Base-by-base conservation (phyloP, 1,140 invertebrate species). In the Dreissena rostriformis region DNA sequence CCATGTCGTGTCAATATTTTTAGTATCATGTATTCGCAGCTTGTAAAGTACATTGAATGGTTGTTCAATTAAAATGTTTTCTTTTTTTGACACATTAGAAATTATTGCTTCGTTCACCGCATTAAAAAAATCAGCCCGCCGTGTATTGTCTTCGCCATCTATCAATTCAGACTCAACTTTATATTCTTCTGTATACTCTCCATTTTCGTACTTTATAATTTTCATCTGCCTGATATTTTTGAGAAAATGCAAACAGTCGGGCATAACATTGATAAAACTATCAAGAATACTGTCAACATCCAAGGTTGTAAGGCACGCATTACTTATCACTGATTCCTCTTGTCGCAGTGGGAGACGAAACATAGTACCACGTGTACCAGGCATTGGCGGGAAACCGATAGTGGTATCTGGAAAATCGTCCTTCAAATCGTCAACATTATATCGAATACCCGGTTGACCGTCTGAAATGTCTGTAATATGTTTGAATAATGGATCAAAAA, bases 401-500 rank as follows among this genome's bases (percentile, higher is more conserved):
- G 87, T 80, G 17, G 88, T 71, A 87, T 88, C 89, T n/a, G 89
- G 82, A 75, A 89, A 91, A 7, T n/a, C 55, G 22, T 63, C 26
- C 39, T 73, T 67, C 14, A 90, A 10, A 14, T 82, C 29, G 53
- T 57, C 63, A 15, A 86, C 78, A 57, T 80, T 80, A 67, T 86
- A 86, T 57, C 78, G 85, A 17, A 84, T 80, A 15, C 91, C 91
- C 17, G 90, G 91, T 26, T 88, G 79, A 24, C 76, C 79, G n/a
- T 29, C 28, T 24, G 86, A 65, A 28, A 87, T 75, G 5, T 70
- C 73, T 17, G 81, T 86, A 39, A 91, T 75, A 79, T 88, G 88
- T 22, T 83, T 88, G 63, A 89, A 88, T 55, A 89, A 83, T 52
- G 91, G 91, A 84, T 92, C 91, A 75, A 92, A 89, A 14, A 91